Evolutionary conservation across 2,113 vertebrate genomes (phyloP), one percentile per base, ranked within the genome.

Genomic region (Butorides virescens): DNA sequence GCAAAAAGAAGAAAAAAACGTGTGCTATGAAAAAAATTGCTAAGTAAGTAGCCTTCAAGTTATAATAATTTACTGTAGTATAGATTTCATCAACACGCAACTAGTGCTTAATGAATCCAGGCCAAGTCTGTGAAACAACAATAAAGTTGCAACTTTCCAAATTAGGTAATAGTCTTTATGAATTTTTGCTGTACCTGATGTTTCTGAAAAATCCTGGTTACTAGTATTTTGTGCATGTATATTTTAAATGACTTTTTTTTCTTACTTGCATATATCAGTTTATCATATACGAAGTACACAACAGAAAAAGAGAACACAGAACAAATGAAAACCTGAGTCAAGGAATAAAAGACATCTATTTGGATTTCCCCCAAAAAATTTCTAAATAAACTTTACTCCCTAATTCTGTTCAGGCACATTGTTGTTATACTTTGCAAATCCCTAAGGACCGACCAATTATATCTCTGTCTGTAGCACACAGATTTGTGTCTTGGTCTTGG

Each of bases 141-240:
- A 22, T 4, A 50, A n/a, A 2, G 1, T 17, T 67, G 8, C 7
- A 79, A 16, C 15, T 53, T 58, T 58, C 34, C 61, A 42, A 78
- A 56, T 30, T 52, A 42, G 66, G 16, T 42, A 76, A 34, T 2
- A 65, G 14, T 32, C 20, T 29, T 25, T 42, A 32, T 6, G 32
- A 53, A 17, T n/a, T 44, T 75, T 85, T 82, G 32, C 47, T 59
- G 8, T 46, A 42, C 25, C 29, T 8, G 5, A 59, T 44, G 4
- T 79, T 88, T 79, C n/a, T 76, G 36, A 65, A 34, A 65, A 53
- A 42, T 59, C 70, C 63, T 71, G 14, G 29, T 44, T 68, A 14
- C 15, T 27, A 10, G 1, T 13, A 4, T 14, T 82, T 47, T 88
- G 32, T 1, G 4, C 13, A 5, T 1, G 2, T 21, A 1, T 80